Evolutionary conservation across 1,140 invertebrate genomes (phyloP).

Genomic region (Trachelipus rathkii): DNA sequence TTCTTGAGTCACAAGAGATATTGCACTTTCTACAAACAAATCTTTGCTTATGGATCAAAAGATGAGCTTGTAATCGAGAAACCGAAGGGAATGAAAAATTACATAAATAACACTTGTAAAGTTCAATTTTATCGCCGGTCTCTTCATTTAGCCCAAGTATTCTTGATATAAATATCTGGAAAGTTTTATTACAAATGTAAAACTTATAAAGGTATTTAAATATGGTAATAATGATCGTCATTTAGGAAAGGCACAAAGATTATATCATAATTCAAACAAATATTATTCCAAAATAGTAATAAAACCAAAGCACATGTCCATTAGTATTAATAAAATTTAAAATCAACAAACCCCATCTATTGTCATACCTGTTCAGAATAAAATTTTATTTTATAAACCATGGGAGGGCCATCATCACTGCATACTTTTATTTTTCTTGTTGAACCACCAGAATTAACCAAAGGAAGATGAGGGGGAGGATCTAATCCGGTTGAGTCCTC

Average conservation of each 20-base stretch:
- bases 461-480: slow-evolving; percentile 35
- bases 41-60: slow-evolving; percentile 50
- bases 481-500: slow-evolving; percentile 37
- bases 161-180: slow-evolving; percentile 50
- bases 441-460: slow-evolving; percentile 30
- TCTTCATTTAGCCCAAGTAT: slow-evolving; percentile 52
- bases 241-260: too few relatives aligned
- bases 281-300: too few relatives aligned
- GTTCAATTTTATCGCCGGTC: slow-evolving; percentile 50
- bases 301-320: too few relatives aligned
- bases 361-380: slow-evolving; percentile 37
- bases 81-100: slow-evolving; percentile 51
- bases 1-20: slow-evolving; percentile 49
- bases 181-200: too few relatives aligned
- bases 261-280: too few relatives aligned
- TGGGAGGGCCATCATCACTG: slow-evolving; percentile 36
- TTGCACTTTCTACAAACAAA: slow-evolving; percentile 51
- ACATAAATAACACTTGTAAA: slow-evolving; percentile 55
- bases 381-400: slow-evolving; percentile 35
- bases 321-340: too few relatives aligned
- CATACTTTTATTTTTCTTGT: slow-evolving; percentile 26
- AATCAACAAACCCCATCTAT: background rate
- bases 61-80: slow-evolving; percentile 50
- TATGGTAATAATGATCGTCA: too few relatives aligned
- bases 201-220: too few relatives aligned